Evolutionary conservation across 2,888 invertebrate genomes (phyloP), one percentile per base, ranked within the genome.

Genomic region (Oscheius sp.): DNA sequence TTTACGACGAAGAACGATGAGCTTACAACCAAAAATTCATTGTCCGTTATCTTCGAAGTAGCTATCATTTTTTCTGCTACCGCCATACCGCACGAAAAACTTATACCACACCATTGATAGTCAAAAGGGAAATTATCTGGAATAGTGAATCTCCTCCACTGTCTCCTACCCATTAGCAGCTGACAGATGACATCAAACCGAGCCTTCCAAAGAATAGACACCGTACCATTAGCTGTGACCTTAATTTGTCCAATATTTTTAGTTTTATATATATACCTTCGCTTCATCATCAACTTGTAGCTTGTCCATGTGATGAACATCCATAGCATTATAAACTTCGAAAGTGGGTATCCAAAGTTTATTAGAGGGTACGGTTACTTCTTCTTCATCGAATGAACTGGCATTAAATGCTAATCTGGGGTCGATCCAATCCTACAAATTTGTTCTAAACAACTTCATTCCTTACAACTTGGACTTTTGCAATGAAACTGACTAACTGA

Each of bases 401-500:
- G 20, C 22, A 22, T 47, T 24, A 20, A 47, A 47, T 20, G 3
- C 9, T 3, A 47, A 24, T 12, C 47, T 20, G 9, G 47, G 47
- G 24, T 47, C 47, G 14, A 47, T 22, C 47, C 47, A 47, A 47
- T 24, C 24, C 47, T 47, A 22, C 5, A 41, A 3, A 4, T 20
- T 17, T 17, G 4, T 17, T 3, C 41, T 36, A 14, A 36, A 12
- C 45, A 17, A 6, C 6, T 45, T 45, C 9, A 17, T 22, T 14
- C 32, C 32, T 54, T 33, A 54, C 54, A 32, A 54, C 32, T n/a
- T 32, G n/a, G 36, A 54, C 22, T 33, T 54, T 54, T 17, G 54
- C 54, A 20, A 54, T 54, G 33, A 54, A 54, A 24, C 54, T 54
- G 54, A 54, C 54, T 24, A 54, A 17, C 12, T 54, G 54, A n/a